Percentiles rank a stretch among this genome's conserved stretches.
These are phyloP conservation scores for Atractosteus spatula DNA, from an alignment of 2,113 vertebrate species.

Conservation along the genomic window DNA sequence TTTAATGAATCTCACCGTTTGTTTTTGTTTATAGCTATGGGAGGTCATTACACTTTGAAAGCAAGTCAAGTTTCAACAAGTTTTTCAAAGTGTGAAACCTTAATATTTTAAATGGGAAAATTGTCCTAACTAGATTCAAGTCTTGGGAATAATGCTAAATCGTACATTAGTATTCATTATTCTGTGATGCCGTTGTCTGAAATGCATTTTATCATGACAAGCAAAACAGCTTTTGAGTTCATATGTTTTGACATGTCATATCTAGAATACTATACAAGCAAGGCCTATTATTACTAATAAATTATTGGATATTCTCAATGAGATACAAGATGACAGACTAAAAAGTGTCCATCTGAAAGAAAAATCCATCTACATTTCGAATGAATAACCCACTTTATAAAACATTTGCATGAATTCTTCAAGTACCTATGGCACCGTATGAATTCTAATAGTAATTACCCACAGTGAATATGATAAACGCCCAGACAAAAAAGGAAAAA, in stretches of 20 bases:
- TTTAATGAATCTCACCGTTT: neutral
- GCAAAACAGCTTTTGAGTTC: neutral
- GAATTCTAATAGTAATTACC: constrained; percentile 10
- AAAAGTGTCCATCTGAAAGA: constrained; percentile 4
- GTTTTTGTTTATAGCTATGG: constrained; percentile 19
- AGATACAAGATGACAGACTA: constrained; percentile 8
- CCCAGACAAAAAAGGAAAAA: neutral
- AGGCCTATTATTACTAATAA: neutral
- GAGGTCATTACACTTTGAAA: constrained; percentile 22
- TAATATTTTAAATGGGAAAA: constrained; percentile 4
- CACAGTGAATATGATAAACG: neutral
- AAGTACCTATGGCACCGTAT: neutral
- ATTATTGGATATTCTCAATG: constrained; percentile 4
- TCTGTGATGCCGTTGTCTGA: constrained; percentile 4
- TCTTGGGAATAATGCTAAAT: neutral
- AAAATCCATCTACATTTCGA: neutral
- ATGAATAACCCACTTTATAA: neutral
- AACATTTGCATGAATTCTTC: neutral
- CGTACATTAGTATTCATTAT: constrained; percentile 8
- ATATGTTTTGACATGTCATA: neutral
- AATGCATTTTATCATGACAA: constrained; percentile 14
- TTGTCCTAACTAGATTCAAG: constrained; percentile 4
- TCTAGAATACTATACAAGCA: neutral
- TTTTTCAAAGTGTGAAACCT: neutral
- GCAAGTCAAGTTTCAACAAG: constrained; percentile 6